Evolutionary conservation across 2,888 invertebrate genomes (phyloP), one percentile per base, ranked within the genome.

Genomic region (Crepidodera aurea): DNA sequence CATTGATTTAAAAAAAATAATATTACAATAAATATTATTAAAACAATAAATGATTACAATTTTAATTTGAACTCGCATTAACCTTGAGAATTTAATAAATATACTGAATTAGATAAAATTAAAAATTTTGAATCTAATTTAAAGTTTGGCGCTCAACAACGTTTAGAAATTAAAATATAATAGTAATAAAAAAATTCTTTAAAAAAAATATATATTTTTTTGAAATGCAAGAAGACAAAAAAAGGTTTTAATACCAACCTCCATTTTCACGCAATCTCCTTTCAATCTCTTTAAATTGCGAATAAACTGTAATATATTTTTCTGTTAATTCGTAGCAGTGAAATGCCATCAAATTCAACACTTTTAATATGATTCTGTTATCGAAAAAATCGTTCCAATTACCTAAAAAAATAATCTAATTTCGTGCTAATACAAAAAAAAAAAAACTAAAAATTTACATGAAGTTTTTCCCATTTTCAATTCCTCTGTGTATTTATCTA

Each of bases 281-380:
- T 50, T 75, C 68, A 37, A 75, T 69, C 66, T 72, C 72, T 64
- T 75, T 77, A 55, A 71, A 77, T 62, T 74, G 72, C 1, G 74
- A 70, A 65, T 70, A 71, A 18, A 70, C 73, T 27, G 68, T 67
- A 19, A 74, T 66, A 66, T 72, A 73, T 69, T 75, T 76, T 54
- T 73, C 73, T 8, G 71, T 71, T 8, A 72, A 55, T 58, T 76
- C 75, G 46, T 69, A 72, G 39, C 69, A 71, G 65, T 73, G 73
- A 60, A 72, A 73, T 34, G 67, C 71, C 57, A 77, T 69, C 39
- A 74, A 66, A 44, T 65, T 65, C 37, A 73, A 39, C 8, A 72
- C 60, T 65, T 70, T 71, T 19, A 64, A 59, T 0, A 64, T 56
- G 13, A 69, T 66, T 51, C 64, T 54, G 29, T 69, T 64, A 16